Conservation (phyloP, 2,113 vertebrate genomes). For the Addax nasomaculatus region DNA sequence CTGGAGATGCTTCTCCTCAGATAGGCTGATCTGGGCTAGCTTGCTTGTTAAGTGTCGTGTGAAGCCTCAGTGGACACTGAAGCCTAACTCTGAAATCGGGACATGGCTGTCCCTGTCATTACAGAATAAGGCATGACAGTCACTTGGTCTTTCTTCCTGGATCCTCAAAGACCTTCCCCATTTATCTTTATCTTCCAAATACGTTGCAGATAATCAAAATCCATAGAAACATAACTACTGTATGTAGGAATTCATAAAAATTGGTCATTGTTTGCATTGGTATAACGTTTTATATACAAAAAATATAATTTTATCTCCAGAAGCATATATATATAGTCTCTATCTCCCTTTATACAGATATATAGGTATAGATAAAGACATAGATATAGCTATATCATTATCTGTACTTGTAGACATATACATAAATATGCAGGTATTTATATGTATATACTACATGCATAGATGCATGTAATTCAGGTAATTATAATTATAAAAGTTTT, state of each 20-base stretch:
- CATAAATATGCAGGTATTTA: not conserved
- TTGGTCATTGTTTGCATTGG: not conserved
- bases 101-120: not conserved
- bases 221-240: not conserved
- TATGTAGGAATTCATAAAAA: not conserved
- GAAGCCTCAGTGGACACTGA: not conserved
- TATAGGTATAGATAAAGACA: not conserved
- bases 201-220: not conserved
- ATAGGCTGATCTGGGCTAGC: accelerated
- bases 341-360: not conserved
- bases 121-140: too few species aligned
- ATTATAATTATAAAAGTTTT: not conserved
- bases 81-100: not conserved
- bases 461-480: not conserved
- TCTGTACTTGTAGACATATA: not conserved
- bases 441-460: not conserved
- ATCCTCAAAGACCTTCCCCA: not conserved
- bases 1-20: too few species aligned
- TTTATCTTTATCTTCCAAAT: not conserved
- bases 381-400: not conserved
- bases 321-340: too few species aligned
- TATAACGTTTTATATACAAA: not conserved
- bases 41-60: accelerated
- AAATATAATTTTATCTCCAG: not conserved
- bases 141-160: not conserved